phyloP scores from a whole-genome alignment of 1,140 invertebrate genomes.

The Drosophila prosaltans region DNA sequence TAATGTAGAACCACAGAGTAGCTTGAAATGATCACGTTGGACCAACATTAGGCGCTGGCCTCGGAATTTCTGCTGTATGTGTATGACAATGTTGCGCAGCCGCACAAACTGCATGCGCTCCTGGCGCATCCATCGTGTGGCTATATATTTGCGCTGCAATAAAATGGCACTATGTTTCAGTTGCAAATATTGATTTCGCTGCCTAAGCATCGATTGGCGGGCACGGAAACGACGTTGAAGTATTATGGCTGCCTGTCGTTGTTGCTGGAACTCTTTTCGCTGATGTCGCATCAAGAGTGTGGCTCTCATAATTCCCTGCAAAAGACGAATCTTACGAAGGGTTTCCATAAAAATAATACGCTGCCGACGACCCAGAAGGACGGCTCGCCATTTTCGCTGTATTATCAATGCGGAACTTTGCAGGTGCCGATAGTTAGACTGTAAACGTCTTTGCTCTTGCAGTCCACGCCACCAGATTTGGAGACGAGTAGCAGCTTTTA shows the following conservation, averaged over 20 bases:
- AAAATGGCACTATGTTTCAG: slow-evolving; percentile 57
- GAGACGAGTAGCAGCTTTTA: slow-evolving; percentile 43
- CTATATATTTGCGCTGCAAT: slow-evolving; percentile 83
- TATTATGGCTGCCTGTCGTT: slow-evolving; percentile 74
- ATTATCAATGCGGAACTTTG: slow-evolving; percentile 62
- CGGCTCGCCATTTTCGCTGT: slow-evolving; percentile 70
- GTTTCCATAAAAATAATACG: slow-evolving; percentile 68
- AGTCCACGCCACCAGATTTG: slow-evolving; percentile 72
- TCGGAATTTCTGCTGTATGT: slow-evolving; percentile 84
- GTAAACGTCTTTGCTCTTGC: slow-evolving; percentile 53
- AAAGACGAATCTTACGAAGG: slow-evolving; percentile 46
- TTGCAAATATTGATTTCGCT: slow-evolving; percentile 72
- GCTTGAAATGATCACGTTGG: slow-evolving; percentile 47
- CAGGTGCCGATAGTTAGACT: slow-evolving; percentile 52
- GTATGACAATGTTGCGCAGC: slow-evolving; percentile 70
- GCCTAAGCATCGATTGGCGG: slow-evolving; percentile 58
- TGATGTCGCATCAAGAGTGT: slow-evolving; percentile 54
- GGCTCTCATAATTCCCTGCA: slow-evolving; percentile 83
- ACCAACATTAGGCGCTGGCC: slow-evolving; percentile 77
- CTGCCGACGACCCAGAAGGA: slow-evolving; percentile 47
- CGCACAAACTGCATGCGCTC: slow-evolving; percentile 72
- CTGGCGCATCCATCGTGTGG: slow-evolving; percentile 68
- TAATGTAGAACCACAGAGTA: slow-evolving; percentile 53
- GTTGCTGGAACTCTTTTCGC: slow-evolving; percentile 72
- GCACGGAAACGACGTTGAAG: slow-evolving; percentile 85